Evolutionary conservation across 1,140 invertebrate genomes (phyloP).

Genomic region (Periplaneta americana): DNA sequence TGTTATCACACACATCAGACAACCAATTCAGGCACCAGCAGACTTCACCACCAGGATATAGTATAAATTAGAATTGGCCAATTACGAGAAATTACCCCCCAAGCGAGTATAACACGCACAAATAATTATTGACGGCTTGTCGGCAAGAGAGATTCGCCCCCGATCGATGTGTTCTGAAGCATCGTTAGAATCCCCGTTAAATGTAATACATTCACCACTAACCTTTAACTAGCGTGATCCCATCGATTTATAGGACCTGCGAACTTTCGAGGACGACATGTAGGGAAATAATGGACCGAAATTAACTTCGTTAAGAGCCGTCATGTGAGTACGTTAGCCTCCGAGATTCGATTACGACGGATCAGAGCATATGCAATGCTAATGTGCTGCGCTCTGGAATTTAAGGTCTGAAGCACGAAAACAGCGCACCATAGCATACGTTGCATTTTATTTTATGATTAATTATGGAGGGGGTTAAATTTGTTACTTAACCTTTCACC

Average conservation of each 20-base stretch:
- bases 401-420: no score
- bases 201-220: background rate
- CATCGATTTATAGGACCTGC: background rate
- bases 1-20: background rate
- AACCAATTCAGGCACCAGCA: no score
- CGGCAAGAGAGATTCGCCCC: background rate
- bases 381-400: no score
- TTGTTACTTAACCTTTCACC: no score
- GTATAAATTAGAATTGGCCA: background rate
- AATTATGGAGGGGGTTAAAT: no score
- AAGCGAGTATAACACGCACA: background rate
- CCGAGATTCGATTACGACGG: background rate
- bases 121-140: background rate
- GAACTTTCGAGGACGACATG: background rate
- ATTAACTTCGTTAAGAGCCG: background rate
- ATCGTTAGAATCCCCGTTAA: no score
- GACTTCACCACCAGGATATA: no score
- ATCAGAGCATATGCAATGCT: no score
- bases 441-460: no score
- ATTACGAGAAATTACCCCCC: background rate
- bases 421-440: no score
- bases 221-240: background rate
- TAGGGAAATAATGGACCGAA: background rate
- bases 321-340: background rate
- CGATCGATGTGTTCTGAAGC: background rate